Evolutionary conservation across 2,797 vertebrate species (phyloP), one percentile per base, ranked within the genome.

Genomic region (Pelochelys cantorii): DNA sequence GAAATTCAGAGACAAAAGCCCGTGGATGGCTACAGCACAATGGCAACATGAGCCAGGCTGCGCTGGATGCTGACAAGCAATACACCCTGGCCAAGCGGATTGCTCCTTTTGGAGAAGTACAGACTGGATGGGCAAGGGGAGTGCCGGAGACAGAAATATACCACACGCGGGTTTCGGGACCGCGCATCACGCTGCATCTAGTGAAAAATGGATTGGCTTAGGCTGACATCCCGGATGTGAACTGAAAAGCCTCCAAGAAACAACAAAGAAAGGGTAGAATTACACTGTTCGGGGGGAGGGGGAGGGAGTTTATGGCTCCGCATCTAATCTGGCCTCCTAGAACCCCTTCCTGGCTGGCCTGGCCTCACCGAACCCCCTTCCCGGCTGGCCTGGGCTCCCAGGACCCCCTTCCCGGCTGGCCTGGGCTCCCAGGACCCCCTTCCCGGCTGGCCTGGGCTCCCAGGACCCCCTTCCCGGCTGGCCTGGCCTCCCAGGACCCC

Each of bases 41-140:
- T 54, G 29, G 77, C 54, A 12, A 14, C 77, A 31, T 79, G 27
- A 79, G 15, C 77, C 53, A n/a, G 86, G 81, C 77, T 79, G 78
- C 11, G 6, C 31, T 0, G 3, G 57, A 56, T 14, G 11, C 20
- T 71, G 42, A 34, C 53, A 88, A 91, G 85, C 10, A 6, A 60
- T 0, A 6, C 8, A 75, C 4, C 2, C 1, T 8, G 56, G n/a
- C 62, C 81, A 87, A 90, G 0, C 1, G 3, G 53, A 85, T 3
- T 5, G 83, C 52, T 52, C 12, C 53, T 52, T 62, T 53, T 20
- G 11, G 29, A 9, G 60, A 53, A 83, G 23, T 31, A 59, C 25
- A 60, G 29, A 7, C 15, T 57, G 5, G 25, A 60, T 25, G 12
- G 42, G 15, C 29, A 15, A 80, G 2, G 22, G 74, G 52, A 83